Percentiles rank a stretch among this genome's conserved stretches.
phyloP scores from a whole-genome alignment of 2,888 invertebrate species.

The Erynnis tages region DNA sequence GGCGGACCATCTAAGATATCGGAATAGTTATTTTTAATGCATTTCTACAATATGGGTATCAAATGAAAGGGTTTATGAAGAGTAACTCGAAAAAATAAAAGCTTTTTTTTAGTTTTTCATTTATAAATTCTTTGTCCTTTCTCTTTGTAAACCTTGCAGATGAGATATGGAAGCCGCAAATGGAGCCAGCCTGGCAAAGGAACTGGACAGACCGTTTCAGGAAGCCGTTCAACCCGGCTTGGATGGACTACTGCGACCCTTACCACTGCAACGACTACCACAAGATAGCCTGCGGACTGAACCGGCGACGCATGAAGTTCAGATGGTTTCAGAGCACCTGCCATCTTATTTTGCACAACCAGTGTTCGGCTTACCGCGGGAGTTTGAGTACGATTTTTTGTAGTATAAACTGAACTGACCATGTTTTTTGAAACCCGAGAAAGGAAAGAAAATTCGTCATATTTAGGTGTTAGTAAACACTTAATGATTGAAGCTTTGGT shows the following conservation, averaged over 20 bases:
- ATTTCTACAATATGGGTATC: too few species aligned
- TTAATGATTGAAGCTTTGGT: too few species aligned
- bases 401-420: too few species aligned
- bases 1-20: too few species aligned
- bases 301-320: conserved; percentile 47
- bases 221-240: conserved; percentile 41
- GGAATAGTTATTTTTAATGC: too few species aligned
- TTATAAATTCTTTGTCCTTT: neutral
- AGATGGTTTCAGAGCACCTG: conserved; percentile 64
- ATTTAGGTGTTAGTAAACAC: too few species aligned
- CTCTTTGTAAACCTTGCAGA: conserved; percentile 33
- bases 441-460: too few species aligned
- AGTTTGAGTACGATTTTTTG: conserved; percentile 47
- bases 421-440: too few species aligned
- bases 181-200: conserved; percentile 40
- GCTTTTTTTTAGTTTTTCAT: neutral
- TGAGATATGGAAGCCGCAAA: conserved; percentile 43
- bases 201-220: conserved; percentile 32
- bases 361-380: conserved; percentile 51
- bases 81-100: too few species aligned
- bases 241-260: conserved; percentile 67
- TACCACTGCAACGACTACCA: conserved; percentile 61
- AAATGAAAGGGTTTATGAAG: too few species aligned
- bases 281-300: conserved; percentile 50
- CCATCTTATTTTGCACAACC: conserved; percentile 56